Conservation (phyloP, 2,797 vertebrate genomes). For the Ctenopoma kingsleyae region DNA sequence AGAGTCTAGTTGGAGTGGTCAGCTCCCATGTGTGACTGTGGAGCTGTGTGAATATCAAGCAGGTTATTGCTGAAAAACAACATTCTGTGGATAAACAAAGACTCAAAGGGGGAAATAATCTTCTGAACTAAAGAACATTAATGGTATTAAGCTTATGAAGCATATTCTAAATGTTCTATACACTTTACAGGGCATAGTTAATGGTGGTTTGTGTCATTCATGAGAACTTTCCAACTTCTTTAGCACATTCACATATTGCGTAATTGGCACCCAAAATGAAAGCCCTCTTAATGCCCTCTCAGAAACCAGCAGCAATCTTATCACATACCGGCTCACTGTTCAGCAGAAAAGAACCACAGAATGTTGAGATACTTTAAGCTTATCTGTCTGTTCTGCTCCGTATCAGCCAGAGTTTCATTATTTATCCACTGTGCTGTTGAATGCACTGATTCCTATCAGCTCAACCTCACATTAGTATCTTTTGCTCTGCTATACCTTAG, state of each 20-base stretch:
- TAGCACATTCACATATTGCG: neutral
- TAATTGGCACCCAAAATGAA: neutral
- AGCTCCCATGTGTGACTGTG: conserved; percentile 59
- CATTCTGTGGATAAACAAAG: conserved; percentile 18
- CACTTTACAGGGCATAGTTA: neutral
- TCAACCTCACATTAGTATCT: conserved; percentile 28
- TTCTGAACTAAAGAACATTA: neutral
- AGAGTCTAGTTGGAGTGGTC: conserved; percentile 39
- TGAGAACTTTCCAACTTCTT: neutral
- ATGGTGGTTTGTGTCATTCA: neutral
- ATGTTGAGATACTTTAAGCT: conserved; percentile 63
- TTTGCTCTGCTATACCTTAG: conserved; percentile 21
- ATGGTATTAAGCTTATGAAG: neutral
- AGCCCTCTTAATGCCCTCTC: neutral
- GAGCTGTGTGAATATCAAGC: conserved; percentile 37
- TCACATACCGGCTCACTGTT: conserved; percentile 34
- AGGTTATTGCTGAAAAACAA: conserved; percentile 14
- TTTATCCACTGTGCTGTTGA: conserved; percentile 38
- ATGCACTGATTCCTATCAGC: conserved; percentile 62
- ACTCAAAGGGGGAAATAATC: neutral
- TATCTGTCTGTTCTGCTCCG: conserved; percentile 51
- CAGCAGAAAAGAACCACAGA: conserved; percentile 39
- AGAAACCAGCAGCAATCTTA: conserved; percentile 9
- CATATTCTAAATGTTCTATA: neutral
- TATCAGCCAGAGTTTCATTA: conserved; percentile 42